Base-by-base conservation (phyloP, 2,113 vertebrate species). In the Acanthochromis polyacanthus region DNA sequence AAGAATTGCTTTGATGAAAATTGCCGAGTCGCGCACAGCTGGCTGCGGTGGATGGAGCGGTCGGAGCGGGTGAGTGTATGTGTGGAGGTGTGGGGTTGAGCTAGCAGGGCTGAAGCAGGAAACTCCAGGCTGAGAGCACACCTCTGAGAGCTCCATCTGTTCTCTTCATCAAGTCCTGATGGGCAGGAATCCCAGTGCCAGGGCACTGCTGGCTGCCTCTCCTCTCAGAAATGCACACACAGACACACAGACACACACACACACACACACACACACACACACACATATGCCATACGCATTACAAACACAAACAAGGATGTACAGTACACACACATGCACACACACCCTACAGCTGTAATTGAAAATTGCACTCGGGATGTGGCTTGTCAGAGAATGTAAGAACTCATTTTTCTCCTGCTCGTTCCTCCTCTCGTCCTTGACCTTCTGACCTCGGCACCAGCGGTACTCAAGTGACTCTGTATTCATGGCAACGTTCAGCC, bases 61-160 rank as follows among this genome's bases (percentile, higher is more conserved):
- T 36, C 40, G 68, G 52, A 70, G 66, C 32, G 64, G 64, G 40
- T 43, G 40, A 1, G 36, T 23, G 36, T 3, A 10, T 32, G 28
- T 10, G 15, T 0, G n/a, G 30, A 62, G 11, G 50, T 19, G 36
- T 53, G n/a, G 67, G 58, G 55, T 30, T 25, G 2, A 23, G 75
- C 68, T 65, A 68, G 74, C 40, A 16, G 40, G 48, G 59, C 55
- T 61, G 66, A 77, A 75, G 61, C 40, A 48, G 71, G 78, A 63
- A 81, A 68, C 69, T 89, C 64, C 4, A 46, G 73, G 71, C 40
- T 30, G 81, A 80, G 66, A 79, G 78, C 67, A 83, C 86, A 89
- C 88, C 84, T 90, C 82, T 45, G 83, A 81, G 82, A 80, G 68
- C 75, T 91, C 93, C 92, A 94, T 94, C 93, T 94, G 92, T 85